Percentiles rank a stretch among this genome's conserved stretches.
These are phyloP conservation scores for Macrosteles quadrilineatus DNA, from an alignment of 1,140 invertebrate species.

Conservation along the genomic window DNA sequence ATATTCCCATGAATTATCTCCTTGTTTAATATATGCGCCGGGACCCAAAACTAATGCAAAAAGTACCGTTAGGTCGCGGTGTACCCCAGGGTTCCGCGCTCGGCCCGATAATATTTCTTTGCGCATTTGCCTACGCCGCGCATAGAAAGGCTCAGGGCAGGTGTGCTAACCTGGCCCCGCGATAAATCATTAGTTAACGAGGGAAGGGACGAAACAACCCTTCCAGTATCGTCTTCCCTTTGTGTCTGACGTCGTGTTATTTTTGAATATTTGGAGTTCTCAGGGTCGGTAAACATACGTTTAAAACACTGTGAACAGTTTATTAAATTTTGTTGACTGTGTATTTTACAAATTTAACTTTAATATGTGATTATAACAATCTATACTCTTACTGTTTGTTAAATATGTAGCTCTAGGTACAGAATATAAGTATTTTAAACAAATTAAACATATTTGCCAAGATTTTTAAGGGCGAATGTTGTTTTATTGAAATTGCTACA, in stretches of 20 bases:
- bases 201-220: background rate
- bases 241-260: background rate
- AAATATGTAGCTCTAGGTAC: no score
- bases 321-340: no score
- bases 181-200: constrained; percentile 14
- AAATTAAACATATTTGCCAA: no score
- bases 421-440: no score
- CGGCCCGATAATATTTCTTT: constrained; percentile 13
- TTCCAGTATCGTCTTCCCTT: background rate
- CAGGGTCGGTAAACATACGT: no score
- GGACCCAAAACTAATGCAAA: constrained; percentile 11
- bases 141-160: background rate
- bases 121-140: background rate
- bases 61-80: constrained; percentile 4
- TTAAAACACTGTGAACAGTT: no score
- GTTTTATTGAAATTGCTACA: no score
- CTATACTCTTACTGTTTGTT: no score
- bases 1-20: background rate
- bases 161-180: background rate
- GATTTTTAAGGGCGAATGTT: no score
- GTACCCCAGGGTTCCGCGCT: background rate
- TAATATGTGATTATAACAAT: no score
- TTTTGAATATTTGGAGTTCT: background rate
- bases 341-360: no score
- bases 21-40: constrained; percentile 8